Percentiles rank a stretch among this genome's conserved stretches.
These are phyloP conservation scores for Sorex araneus DNA, from an alignment of 2,113 vertebrate genomes.

Conservation along the genomic window DNA sequence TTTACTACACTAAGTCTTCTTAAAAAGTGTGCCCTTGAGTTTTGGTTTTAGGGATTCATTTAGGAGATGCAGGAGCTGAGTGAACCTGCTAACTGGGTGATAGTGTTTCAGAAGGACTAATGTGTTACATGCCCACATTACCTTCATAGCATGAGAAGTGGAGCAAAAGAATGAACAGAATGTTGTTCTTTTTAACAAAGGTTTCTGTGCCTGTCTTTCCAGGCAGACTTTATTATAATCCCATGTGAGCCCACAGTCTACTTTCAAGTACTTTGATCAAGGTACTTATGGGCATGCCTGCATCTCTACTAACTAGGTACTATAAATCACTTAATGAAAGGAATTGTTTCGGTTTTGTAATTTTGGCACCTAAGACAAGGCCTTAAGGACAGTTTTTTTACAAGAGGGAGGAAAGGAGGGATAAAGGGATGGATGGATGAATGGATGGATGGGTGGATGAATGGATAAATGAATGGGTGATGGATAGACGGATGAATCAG, in stretches of 20 bases:
- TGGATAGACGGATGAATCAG: neutral
- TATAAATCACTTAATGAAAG: neutral
- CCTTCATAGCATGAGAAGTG: slow-evolving; percentile 20
- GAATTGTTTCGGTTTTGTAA: neutral
- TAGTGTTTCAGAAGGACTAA: neutral
- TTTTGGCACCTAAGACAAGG: neutral
- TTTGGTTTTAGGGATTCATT: slow-evolving; percentile 28
- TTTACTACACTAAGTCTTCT: slow-evolving; percentile 45
- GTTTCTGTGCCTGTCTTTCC: neutral
- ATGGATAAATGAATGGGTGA: neutral
- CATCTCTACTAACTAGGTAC: neutral
- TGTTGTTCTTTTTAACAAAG: neutral
- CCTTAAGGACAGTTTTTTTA: neutral
- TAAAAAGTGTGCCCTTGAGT: neutral
- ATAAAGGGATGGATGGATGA: too few relatives aligned
- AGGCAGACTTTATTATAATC: neutral
- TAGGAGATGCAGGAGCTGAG: neutral
- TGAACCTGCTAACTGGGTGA: neutral
- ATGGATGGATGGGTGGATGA: too few relatives aligned
- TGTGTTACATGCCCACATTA: slow-evolving; percentile 19
- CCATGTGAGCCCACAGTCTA: neutral
- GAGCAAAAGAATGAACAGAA: neutral
- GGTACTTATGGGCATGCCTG: neutral
- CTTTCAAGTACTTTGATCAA: neutral
- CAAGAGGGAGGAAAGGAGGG: too few relatives aligned